A percentile compares a stretch with the other conserved stretches of the same genome.
These are phyloP conservation scores for Gopherus flavomarginatus DNA, from an alignment of 2,113 vertebrate genomes.

Conservation along the genomic window DNA sequence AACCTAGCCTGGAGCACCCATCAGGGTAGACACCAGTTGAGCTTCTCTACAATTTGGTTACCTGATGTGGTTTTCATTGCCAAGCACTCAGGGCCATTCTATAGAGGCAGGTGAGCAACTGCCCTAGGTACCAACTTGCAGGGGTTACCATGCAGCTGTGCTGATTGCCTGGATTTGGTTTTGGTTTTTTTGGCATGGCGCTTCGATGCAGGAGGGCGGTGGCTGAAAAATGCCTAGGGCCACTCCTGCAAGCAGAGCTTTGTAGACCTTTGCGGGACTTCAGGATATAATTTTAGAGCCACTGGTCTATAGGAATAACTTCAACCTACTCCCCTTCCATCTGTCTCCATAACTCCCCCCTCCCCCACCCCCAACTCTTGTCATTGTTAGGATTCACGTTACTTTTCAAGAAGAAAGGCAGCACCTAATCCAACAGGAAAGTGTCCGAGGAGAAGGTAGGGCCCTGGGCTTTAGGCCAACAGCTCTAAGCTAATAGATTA, in stretches of 20 bases:
- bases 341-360: accelerated
- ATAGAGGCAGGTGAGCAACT: background rate
- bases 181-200: background rate
- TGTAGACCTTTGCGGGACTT: background rate
- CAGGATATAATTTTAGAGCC: background rate
- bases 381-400: background rate
- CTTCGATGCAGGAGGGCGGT: background rate
- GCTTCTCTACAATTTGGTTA: background rate
- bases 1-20: background rate
- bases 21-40: background rate
- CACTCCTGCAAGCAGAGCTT: background rate
- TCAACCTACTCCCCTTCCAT: accelerated
- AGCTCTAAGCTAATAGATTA: accelerated
- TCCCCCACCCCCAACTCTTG: accelerated
- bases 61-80: background rate
- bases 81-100: background rate
- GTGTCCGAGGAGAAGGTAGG: background rate
- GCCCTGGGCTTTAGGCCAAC: background rate
- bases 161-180: too few species aligned
- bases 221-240: background rate
- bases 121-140: background rate
- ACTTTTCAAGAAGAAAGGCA: background rate
- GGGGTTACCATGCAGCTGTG: background rate
- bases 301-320: accelerated
- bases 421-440: background rate